These are phyloP conservation scores for Atherinosoma microstoma DNA, from an alignment of 2,797 vertebrate genomes.

Conservation along the genomic window DNA sequence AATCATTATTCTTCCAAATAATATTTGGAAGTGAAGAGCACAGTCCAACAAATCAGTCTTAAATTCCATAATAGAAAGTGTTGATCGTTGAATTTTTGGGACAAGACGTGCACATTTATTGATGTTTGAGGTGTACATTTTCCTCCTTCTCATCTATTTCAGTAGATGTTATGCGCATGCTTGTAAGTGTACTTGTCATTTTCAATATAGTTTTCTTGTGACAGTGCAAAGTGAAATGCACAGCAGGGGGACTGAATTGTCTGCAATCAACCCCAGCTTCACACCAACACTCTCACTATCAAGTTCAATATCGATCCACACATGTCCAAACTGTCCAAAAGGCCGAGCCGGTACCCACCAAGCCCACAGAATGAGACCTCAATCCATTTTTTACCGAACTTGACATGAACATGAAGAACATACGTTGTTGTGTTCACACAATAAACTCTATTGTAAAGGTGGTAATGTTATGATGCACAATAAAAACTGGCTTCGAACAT, in stretches of 20 bases:
- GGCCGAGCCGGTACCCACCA: neutral
- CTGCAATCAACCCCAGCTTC: constrained; percentile 36
- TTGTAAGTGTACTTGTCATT: neutral
- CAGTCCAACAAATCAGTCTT: neutral
- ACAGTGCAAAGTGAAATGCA: constrained; percentile 15
- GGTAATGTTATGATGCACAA: neutral
- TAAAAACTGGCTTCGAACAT: neutral
- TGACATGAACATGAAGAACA: constrained; percentile 29
- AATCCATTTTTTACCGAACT: constrained; percentile 20
- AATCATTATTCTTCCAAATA: neutral
- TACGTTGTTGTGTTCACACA: neutral
- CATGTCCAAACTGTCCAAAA: constrained; percentile 41
- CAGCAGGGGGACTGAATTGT: constrained; percentile 22
- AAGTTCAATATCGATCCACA: constrained; percentile 57
- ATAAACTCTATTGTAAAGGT: neutral
- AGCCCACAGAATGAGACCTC: constrained; percentile 20
- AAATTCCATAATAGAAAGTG: neutral
- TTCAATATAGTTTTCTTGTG: constrained; percentile 24
- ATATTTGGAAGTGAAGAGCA: too few species aligned
- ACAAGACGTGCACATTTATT: neutral
- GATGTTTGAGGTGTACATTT: neutral
- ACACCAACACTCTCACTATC: constrained; percentile 38
- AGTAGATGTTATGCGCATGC: neutral
- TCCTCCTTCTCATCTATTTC: accelerated
- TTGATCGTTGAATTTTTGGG: neutral